phyloP scores from a whole-genome alignment of 2,113 vertebrate species.

The Alaudala cheleensis region DNA sequence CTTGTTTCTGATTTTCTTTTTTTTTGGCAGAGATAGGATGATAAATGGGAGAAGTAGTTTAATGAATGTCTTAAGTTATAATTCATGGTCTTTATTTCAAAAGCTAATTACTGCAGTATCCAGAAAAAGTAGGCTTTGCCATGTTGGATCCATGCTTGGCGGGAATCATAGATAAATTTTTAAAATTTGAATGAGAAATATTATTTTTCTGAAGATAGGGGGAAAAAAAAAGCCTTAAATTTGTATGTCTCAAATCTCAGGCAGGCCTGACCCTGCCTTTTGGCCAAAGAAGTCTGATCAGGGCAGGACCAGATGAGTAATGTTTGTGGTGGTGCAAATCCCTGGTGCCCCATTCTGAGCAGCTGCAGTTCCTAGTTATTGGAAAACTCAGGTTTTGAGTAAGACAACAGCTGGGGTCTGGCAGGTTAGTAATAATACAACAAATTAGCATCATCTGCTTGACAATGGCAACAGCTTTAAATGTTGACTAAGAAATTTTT shows the following conservation, averaged over 20 bases:
- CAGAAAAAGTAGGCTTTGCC: neutral
- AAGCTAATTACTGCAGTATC: neutral
- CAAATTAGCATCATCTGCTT: neutral
- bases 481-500: neutral
- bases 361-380: conserved; percentile 56
- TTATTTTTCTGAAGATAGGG: neutral
- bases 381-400: conserved; percentile 37
- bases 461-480: neutral
- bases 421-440: neutral
- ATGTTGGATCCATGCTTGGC: neutral
- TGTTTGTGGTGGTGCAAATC: conserved; percentile 31
- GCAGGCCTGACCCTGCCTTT: conserved; percentile 58
- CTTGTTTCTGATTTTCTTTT: neutral
- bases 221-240: neutral
- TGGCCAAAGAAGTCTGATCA: conserved; percentile 36
- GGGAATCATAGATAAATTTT: neutral
- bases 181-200: neutral
- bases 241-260: conserved; percentile 8
- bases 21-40: neutral
- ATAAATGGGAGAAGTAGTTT: neutral
- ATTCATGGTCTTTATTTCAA: neutral
- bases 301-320: conserved; percentile 66
- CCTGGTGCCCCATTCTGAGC: neutral
- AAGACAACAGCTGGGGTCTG: conserved; percentile 18
- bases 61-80: neutral